These are phyloP conservation scores for Drosophila kanekoi DNA, from an alignment of 2,888 invertebrate species.

Conservation along the genomic window DNA sequence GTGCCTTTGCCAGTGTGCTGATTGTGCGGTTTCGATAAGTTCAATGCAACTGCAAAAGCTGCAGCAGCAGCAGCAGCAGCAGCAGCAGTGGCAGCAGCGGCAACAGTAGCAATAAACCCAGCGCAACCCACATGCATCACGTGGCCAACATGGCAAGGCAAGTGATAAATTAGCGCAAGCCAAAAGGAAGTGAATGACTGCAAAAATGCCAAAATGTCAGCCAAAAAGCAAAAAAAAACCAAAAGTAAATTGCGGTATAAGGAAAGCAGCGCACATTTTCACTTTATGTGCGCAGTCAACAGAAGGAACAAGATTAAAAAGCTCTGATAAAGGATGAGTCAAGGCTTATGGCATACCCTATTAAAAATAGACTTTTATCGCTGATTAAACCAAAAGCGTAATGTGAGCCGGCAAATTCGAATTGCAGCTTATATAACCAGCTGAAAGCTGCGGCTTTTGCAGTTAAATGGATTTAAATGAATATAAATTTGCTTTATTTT, in stretches of 20 bases:
- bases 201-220: constrained; percentile 65
- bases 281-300: constrained; percentile 57
- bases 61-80: constrained; percentile 52
- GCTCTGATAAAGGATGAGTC: constrained; percentile 21
- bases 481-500: not conserved
- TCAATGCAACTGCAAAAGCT: constrained; percentile 55
- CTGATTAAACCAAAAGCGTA: not conserved
- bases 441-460: not conserved
- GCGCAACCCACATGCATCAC: constrained; percentile 53
- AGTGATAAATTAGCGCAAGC: constrained; percentile 73
- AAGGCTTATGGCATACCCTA: constrained; percentile 31
- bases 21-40: constrained; percentile 79
- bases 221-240: constrained; percentile 36
- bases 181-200: constrained; percentile 49
- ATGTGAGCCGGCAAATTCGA: not conserved
- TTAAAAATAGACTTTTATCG: not conserved
- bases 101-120: constrained; percentile 41
- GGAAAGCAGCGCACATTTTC: constrained; percentile 64
- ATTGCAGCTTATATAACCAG: not conserved
- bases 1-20: constrained; percentile 52
- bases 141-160: constrained; percentile 47
- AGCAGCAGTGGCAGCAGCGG: constrained; percentile 49
- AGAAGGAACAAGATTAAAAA: constrained; percentile 42
- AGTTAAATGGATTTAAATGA: not conserved
- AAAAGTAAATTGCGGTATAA: constrained; percentile 45